Evolutionary conservation across 2,113 vertebrate genomes (phyloP), one percentile per base, ranked within the genome.

Genomic region (Hucho hucho): DNA sequence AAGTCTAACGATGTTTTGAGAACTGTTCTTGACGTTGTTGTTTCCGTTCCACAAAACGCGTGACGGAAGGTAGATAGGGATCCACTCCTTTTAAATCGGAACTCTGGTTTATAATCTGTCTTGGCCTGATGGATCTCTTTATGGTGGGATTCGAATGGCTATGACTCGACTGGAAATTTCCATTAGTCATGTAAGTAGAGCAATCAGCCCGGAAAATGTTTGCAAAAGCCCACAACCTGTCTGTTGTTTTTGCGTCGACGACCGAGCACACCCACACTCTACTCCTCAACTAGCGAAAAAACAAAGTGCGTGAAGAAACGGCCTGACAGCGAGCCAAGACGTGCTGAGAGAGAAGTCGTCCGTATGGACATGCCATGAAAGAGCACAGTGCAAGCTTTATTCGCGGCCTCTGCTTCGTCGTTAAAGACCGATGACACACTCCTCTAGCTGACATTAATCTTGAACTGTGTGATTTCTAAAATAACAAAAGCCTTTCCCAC

Each of bases 401-500:
- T 86, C 81, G 22, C 79, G 68, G 72, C 81, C 86, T 85, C 79
- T 18, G 84, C 78, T 65, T 80, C 78, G 88, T 89, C 86, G 82
- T 92, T 91, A 92, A 90, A 87, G 84, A 91, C 89, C 74, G 88
- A 93, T 92, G 92, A 93, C 92, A 93, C 89, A 89, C 91, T 91
- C 86, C 86, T 91, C 87, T 83, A 84, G 88, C 87, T 71, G 81
- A 89, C 90, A 92, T 93, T 92, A 91, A 92, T 91, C 91, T 92
- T 91, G 87, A 87, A 87, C 89, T 79, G 88, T 90, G 87, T 82
- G 79, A 93, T 90, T 93, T 91, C 86, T 91, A 90, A 92, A 94
- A 93, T 92, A 94, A 93, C 92, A 93, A 81, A 75, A 89, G 80
- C 70, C 78, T 86, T 89, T 92, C 85, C 88, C 84, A 86, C 83